Conservation (phyloP, 37 sponge, comb jelly and placozoan genomes). For the Axinella damicornis region DNA sequence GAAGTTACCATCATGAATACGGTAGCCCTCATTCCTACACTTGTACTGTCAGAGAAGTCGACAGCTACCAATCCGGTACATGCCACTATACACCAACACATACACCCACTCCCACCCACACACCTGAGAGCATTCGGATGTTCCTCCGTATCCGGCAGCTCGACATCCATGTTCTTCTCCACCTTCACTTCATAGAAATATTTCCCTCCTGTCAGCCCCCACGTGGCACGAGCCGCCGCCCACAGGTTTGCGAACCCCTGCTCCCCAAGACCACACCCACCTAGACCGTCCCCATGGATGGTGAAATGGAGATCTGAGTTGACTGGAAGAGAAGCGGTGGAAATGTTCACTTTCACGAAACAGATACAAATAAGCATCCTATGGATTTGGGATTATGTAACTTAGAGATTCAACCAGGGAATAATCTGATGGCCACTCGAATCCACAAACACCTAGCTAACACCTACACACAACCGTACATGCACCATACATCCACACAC, state of each 20-base stretch:
- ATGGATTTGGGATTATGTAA: no score
- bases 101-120: background rate
- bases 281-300: constrained; percentile 75
- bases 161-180: constrained; percentile 32
- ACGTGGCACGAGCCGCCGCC: constrained; percentile 82
- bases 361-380: background rate
- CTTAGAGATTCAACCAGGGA: no score
- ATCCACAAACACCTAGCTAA: no score
- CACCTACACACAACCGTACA: no score
- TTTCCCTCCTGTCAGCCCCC: constrained; percentile 80
- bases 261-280: constrained; percentile 62
- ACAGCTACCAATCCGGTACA: background rate
- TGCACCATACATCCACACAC: no score
- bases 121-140: constrained; percentile 67
- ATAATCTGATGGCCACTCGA: no score
- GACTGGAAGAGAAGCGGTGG: constrained; percentile 34
- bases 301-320: constrained; percentile 86
- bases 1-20: no score
- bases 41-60: no score
- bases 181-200: constrained; percentile 80
- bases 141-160: constrained; percentile 41
- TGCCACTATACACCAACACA: background rate
- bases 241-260: constrained; percentile 80
- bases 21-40: background rate
- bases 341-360: background rate